A percentile compares a stretch with the other conserved stretches of the same genome.
phyloP scores from a whole-genome alignment of 2,797 vertebrate genomes.

The Myiotriccus ornatus region DNA sequence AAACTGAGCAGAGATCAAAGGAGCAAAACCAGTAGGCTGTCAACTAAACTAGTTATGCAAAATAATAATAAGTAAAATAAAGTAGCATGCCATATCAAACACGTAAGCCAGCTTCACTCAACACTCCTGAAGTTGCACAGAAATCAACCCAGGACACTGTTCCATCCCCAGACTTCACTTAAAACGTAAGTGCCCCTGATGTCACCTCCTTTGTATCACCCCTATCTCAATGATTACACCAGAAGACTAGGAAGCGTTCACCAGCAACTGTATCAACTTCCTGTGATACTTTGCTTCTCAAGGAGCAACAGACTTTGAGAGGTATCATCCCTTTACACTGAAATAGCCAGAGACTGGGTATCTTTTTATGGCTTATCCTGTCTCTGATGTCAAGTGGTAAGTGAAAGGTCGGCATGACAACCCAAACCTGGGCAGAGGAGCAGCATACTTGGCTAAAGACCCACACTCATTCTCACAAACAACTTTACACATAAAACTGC shows the following conservation, averaged over 20 bases:
- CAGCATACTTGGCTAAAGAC: background rate
- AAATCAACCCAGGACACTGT: slow-evolving; percentile 23
- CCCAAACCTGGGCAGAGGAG: background rate
- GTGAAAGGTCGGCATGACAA: background rate
- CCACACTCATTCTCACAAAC: background rate
- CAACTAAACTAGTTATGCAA: slow-evolving; percentile 49
- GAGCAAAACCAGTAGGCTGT: slow-evolving; percentile 46
- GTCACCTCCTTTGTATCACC: background rate
- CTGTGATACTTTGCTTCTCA: background rate
- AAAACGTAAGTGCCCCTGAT: background rate
- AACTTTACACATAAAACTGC: background rate
- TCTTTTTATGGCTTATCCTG: background rate
- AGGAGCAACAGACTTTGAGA: background rate
- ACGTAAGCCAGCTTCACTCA: background rate
- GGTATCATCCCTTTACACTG: background rate
- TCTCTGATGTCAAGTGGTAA: background rate
- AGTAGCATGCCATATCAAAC: background rate
- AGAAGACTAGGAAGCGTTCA: background rate
- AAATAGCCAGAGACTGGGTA: background rate
- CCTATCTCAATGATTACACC: background rate
- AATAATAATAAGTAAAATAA: background rate
- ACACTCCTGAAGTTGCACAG: background rate
- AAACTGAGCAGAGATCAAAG: slow-evolving; percentile 62
- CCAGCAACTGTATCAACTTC: slow-evolving; percentile 20
- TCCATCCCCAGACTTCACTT: background rate